Evolutionary conservation across 2,113 vertebrate genomes (phyloP).

Genomic region (Cynocephalus volans): DNA sequence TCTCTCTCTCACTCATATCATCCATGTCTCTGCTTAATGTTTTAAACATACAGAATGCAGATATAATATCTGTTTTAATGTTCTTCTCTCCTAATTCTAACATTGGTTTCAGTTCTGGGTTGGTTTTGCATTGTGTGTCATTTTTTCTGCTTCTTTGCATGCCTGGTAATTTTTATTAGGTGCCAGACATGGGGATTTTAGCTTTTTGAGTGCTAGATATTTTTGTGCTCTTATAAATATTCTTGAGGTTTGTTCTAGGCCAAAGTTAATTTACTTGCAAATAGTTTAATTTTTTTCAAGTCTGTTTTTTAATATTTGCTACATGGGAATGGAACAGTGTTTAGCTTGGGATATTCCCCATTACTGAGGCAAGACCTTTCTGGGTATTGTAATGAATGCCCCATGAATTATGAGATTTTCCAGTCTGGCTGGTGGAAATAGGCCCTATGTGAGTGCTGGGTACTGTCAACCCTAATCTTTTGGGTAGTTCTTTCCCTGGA

Average conservation of each 20-base stretch:
- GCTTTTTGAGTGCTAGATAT: background rate
- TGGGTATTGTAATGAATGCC: background rate
- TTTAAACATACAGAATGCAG: background rate
- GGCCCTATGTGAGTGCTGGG: background rate
- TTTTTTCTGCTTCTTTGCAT: background rate
- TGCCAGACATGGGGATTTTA: background rate
- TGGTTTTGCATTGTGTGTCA: background rate
- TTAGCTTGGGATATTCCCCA: background rate
- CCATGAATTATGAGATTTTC: background rate
- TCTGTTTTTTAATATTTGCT: slow-evolving; percentile 2
- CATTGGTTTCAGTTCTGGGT: background rate
- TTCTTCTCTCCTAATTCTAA: background rate
- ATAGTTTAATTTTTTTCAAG: background rate
- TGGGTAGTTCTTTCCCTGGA: background rate
- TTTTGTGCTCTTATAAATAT: slow-evolving; percentile 1
- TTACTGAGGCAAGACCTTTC: background rate
- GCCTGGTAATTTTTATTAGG: background rate
- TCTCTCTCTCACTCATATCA: background rate
- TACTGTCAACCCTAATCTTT: background rate
- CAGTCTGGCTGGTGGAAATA: background rate
- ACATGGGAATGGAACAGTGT: background rate
- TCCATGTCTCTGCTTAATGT: background rate
- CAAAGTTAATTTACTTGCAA: background rate
- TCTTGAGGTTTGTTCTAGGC: slow-evolving; percentile 7
- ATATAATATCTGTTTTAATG: background rate